Conservation (phyloP, 2,888 invertebrate genomes). For the Myathropa florea region DNA sequence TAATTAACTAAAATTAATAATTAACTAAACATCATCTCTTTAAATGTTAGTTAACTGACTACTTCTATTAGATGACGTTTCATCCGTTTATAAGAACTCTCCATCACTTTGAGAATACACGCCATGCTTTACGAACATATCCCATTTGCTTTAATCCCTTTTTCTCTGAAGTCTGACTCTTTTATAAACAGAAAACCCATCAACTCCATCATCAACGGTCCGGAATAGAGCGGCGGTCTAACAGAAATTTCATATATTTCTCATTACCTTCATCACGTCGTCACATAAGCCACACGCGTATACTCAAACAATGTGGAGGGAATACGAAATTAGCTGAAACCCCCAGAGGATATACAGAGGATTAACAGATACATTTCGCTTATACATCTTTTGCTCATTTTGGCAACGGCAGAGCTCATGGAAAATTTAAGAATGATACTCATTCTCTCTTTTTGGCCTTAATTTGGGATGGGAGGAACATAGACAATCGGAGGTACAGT, state of each 20-base stretch:
- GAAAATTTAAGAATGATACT: conserved; percentile 6
- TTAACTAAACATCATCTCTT: no score
- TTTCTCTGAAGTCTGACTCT: no score
- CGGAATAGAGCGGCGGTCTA: neutral
- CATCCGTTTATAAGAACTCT: no score
- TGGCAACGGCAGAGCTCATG: neutral
- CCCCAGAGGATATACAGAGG: neutral
- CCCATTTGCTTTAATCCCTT: no score
- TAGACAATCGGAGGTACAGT: neutral
- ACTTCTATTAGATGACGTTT: no score
- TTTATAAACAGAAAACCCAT: neutral
- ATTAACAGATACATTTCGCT: conserved; percentile 11
- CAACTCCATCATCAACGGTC: conserved; percentile 1
- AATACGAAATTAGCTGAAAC: neutral
- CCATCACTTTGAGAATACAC: no score
- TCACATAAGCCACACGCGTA: neutral
- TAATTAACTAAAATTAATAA: no score
- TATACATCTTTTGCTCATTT: conserved; percentile 23
- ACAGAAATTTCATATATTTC: neutral
- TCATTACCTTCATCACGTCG: conserved; percentile 46
- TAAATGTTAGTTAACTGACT: no score
- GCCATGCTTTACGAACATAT: no score
- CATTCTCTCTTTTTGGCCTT: conserved; percentile 3
- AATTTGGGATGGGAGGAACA: neutral
- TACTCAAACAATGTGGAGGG: neutral